Conservation (phyloP, 2,113 vertebrate species). For the Festucalex cinctus region DNA sequence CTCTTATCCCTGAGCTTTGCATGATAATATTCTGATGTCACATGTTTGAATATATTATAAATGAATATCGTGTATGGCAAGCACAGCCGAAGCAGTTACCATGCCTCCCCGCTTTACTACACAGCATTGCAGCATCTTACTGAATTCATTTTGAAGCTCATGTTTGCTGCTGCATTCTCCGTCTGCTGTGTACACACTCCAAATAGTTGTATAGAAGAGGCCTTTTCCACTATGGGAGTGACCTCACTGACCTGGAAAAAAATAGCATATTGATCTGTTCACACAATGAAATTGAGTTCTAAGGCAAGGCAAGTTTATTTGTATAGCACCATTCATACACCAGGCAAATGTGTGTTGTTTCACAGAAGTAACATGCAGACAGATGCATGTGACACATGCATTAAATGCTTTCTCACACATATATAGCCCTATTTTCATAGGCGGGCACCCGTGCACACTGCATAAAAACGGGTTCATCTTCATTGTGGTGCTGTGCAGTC, state of each 20-base stretch:
- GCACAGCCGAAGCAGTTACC: constrained; percentile 56
- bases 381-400: neutral
- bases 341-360: neutral
- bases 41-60: neutral
- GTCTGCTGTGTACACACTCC: constrained; percentile 71
- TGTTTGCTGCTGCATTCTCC: constrained; percentile 61
- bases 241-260: constrained; percentile 40
- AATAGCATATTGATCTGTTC: constrained; percentile 67
- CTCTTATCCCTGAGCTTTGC: too few species aligned
- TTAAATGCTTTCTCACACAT: too few species aligned
- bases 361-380: neutral
- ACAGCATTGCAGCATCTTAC: constrained; percentile 58
- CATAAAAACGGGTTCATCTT: too few species aligned
- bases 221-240: constrained; percentile 50
- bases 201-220: constrained; percentile 49
- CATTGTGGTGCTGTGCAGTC: too few species aligned
- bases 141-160: constrained; percentile 65
- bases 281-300: constrained; percentile 63
- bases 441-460: too few species aligned
- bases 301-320: constrained; percentile 19
- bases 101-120: constrained; percentile 58
- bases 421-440: too few species aligned
- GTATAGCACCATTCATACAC: neutral
- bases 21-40: too few species aligned
- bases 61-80: neutral